Evolutionary conservation across 2,113 vertebrate species (phyloP).

Genomic region (Piprites chloris): DNA sequence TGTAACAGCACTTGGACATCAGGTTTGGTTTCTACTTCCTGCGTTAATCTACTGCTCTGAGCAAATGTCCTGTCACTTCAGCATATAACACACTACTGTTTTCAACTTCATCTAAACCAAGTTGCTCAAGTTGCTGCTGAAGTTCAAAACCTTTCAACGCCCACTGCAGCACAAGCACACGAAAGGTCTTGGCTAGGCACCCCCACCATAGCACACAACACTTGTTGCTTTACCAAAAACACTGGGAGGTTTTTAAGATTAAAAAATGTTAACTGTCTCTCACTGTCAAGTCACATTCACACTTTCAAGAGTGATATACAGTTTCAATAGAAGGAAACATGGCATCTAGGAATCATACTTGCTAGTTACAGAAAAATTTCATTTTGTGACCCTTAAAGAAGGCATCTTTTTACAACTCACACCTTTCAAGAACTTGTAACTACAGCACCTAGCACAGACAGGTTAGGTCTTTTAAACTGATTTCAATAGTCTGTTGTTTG

Average conservation of each 20-base stretch:
- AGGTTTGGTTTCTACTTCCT: neutral
- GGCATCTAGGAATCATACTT: constrained; percentile 7
- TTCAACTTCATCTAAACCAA: neutral
- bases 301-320: neutral
- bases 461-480: neutral
- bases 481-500: neutral
- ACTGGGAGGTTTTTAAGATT: neutral
- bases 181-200: neutral
- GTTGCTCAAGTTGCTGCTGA: neutral
- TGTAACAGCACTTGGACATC: neutral
- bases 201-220: neutral
- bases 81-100: neutral
- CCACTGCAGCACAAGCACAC: neutral
- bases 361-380: constrained; percentile 2
- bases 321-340: neutral
- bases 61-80: neutral
- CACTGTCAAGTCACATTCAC: neutral
- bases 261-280: neutral
- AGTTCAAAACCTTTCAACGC: neutral
- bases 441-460: neutral
- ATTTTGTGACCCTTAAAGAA: constrained; percentile 20
- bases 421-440: neutral
- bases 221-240: neutral
- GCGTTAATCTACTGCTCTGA: neutral
- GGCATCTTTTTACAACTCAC: neutral